Base-by-base conservation (phyloP, 2,113 vertebrate genomes). In the Rhinopithecus roxellana region DNA sequence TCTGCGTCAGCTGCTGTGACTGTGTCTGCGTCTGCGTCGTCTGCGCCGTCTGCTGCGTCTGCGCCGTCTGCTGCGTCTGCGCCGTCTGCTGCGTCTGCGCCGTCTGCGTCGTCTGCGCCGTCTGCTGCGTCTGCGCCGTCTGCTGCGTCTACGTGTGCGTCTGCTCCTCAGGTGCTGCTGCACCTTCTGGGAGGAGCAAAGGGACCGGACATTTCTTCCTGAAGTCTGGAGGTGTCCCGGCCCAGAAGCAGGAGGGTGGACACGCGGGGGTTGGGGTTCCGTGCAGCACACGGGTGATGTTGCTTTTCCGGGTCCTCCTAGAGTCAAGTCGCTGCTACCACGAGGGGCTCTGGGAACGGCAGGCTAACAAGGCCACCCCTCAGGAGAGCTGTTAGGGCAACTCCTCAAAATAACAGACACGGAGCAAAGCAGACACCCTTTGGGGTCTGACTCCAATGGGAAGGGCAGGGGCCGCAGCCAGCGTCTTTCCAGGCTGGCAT, bases 11-110 rank as follows among this genome's bases (percentile, higher is more conserved):
- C 45, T 12, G 48, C n/a, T n/a, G n/a, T n/a, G n/a, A n/a, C n/a
- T n/a, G n/a, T n/a, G n/a, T n/a, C 48, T 2, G 48, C 48, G 11
- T 13, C 48, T 48, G 48, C 11, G 45, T 2, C n/a, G 48, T 12
- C 48, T 48, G 45, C 2, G 2, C 0, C 45, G 45, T 48, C 45
- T 48, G 11, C 48, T 0, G 11, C 48, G 48, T 48, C 9, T 48
- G 2, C 48, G 0, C 0, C 48, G 48, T 48, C 11, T 0, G 10
- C 45, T 11, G 10, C 10, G 10, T 0, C 48, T 48, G 2, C 48
- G 45, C 0, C 8, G 1, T 45, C 45, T 45, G 45, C 45, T 0
- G 10, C 45, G 45, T 11, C 45, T 45, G 45, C 8, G 8, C 0
- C 45, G 12, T 13, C 48, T 48, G 48, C 48, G 48, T 12, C 48